phyloP scores from a whole-genome alignment of 2,113 vertebrate genomes.

The Patagioenas fasciata region DNA sequence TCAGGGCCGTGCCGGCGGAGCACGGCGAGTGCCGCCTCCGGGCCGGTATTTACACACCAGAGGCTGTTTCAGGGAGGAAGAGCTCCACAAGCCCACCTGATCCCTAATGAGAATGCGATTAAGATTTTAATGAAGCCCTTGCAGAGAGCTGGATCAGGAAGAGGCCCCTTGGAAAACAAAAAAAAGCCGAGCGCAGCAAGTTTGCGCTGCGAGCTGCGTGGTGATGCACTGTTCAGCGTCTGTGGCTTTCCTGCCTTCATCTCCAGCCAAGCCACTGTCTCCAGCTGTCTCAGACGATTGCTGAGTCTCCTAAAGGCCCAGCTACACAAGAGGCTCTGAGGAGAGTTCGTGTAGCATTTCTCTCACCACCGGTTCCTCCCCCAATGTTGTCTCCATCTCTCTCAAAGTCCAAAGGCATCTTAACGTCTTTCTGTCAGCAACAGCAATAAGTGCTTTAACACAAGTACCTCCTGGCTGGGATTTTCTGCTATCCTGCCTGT shows the following conservation, averaged over 20 bases:
- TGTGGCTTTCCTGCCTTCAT: slow-evolving; percentile 35
- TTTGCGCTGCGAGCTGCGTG: not conserved
- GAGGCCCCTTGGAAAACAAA: not conserved
- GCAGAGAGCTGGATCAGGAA: not conserved
- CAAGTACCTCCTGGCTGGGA: not conserved
- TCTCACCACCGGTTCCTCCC: not conserved
- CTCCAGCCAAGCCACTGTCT: slow-evolving; percentile 87
- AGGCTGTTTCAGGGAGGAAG: not conserved
- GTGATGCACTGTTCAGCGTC: not conserved
- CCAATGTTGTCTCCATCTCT: not conserved
- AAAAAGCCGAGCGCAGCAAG: not conserved
- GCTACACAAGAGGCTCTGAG: not conserved
- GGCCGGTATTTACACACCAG: too few species aligned
- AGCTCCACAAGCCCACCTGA: not conserved
- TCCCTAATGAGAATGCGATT: not conserved
- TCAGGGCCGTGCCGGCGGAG: too few species aligned
- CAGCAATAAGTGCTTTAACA: not conserved
- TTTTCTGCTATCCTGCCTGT: not conserved
- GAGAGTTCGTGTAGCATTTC: not conserved
- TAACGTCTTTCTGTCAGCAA: not conserved
- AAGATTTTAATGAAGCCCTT: not conserved
- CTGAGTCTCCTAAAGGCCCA: slow-evolving; percentile 74
- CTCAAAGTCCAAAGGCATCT: not conserved
- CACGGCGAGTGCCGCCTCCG: too few species aligned
- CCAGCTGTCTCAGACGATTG: slow-evolving; percentile 76